Base-by-base conservation (phyloP, 2,797 vertebrate species). In the Helarctos malayanus region DNA sequence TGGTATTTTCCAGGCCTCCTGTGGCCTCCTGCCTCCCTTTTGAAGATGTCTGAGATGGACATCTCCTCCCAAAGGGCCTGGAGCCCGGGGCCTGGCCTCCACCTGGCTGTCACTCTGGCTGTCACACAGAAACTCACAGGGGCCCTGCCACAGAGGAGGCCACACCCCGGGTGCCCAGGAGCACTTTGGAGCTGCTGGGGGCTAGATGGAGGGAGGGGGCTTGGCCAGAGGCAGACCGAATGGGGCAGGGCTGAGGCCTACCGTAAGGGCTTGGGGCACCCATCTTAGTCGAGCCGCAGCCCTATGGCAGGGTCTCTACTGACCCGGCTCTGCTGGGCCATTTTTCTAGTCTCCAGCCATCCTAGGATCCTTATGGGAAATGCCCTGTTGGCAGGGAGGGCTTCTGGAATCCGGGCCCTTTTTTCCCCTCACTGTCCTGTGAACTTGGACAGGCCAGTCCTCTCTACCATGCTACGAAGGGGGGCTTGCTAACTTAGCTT, bases 401-500 rank as follows among this genome's bases (percentile, higher is more conserved):
- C 14, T 49, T 6, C 81, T 56, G 32, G 93, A 83, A 13, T 65
- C 32, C 2, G 0, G n/a, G 27, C 41, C 88, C 38, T 3, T 63
- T 71, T 80, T 57, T 18, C 35, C 35, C 27, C 49, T 63, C 56
- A 19, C 71, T 63, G 52, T 75, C 91, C 65, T 54, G 14, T 93
- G 89, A 93, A 45, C 71, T 54, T 11, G 29, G 57, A 75, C 71
- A 61, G 15, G 25, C 80, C 75, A 59, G 45, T 19, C 47, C 41
- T 86, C 83, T 88, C 89, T 84, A 86, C 78, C 89, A 49, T 38
- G 14, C 89, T 89, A 27, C 25, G 35, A 61, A 95, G 27, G 18
- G 56, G 80, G 52, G 23, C 89, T 86, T 86, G 92, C 80, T 76
- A 2, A 61, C 52, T 57, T 41, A 16, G 15, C 38, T 49, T 23